Evolutionary conservation across 92 coral and sea anemone genomes (phyloP).

Genomic region (Actinostola sp.): DNA sequence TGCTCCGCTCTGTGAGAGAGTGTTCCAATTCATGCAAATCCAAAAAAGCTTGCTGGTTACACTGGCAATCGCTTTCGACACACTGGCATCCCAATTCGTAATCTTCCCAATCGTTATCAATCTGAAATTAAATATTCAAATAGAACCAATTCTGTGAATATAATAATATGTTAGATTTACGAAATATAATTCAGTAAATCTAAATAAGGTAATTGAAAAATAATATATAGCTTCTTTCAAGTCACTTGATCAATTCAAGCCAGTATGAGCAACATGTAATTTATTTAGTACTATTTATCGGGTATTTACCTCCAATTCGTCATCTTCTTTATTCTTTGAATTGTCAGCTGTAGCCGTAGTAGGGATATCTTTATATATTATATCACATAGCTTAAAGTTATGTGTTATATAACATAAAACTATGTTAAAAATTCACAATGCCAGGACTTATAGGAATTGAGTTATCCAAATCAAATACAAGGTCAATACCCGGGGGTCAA

Average conservation of each 20-base stretch:
- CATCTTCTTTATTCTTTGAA: background rate
- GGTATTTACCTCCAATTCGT: background rate
- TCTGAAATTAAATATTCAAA: no score
- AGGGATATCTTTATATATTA: background rate
- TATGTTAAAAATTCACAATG: background rate
- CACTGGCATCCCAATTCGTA: background rate
- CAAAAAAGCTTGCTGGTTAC: background rate
- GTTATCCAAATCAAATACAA: background rate
- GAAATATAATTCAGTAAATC: background rate
- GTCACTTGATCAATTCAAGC: background rate
- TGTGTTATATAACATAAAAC: background rate
- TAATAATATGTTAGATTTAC: background rate
- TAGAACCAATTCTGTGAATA: no score
- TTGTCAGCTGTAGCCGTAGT: background rate
- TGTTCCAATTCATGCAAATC: constrained; percentile 7
- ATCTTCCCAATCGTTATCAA: background rate
- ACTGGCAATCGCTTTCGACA: background rate
- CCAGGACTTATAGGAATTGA: background rate
- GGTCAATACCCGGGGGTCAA: no score
- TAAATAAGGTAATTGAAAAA: no score
- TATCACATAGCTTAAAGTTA: constrained; percentile 1
- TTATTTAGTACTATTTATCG: background rate
- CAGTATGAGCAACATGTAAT: background rate
- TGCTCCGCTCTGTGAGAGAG: background rate
- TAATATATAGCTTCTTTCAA: background rate